Conservation (phyloP, 2,113 vertebrate genomes). For the Coptodon rendalli region DNA sequence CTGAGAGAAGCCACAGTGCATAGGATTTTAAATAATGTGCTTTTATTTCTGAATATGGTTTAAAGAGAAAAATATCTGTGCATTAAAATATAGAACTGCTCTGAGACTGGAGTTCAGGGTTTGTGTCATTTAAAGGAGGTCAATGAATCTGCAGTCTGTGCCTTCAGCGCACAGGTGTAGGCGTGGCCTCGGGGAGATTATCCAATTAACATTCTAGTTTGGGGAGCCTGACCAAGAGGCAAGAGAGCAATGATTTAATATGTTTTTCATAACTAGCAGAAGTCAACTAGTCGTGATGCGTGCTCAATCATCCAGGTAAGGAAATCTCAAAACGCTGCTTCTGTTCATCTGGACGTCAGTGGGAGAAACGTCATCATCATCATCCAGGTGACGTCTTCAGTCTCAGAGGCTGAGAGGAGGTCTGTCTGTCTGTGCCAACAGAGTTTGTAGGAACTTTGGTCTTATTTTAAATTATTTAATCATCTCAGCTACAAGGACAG, state of each 20-base stretch:
- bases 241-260: rapidly evolving
- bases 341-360: neutral
- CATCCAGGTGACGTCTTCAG: neutral
- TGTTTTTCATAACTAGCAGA: neutral
- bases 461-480: neutral
- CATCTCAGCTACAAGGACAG: neutral
- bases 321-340: neutral
- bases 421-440: neutral
- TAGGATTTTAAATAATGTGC: neutral
- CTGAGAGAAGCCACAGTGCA: neutral
- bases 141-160: neutral
- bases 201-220: neutral
- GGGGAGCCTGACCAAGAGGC: neutral
- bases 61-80: neutral
- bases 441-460: neutral
- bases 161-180: neutral
- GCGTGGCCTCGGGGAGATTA: neutral
- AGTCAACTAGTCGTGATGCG: neutral
- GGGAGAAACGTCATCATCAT: neutral
- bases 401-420: neutral
- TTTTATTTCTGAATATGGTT: neutral
- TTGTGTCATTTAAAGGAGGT: neutral
- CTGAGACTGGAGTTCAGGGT: neutral
- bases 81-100: neutral
- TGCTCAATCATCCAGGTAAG: neutral